Conservation (phyloP, 2,797 vertebrate species). For the Dendrocincla tyrannina region DNA sequence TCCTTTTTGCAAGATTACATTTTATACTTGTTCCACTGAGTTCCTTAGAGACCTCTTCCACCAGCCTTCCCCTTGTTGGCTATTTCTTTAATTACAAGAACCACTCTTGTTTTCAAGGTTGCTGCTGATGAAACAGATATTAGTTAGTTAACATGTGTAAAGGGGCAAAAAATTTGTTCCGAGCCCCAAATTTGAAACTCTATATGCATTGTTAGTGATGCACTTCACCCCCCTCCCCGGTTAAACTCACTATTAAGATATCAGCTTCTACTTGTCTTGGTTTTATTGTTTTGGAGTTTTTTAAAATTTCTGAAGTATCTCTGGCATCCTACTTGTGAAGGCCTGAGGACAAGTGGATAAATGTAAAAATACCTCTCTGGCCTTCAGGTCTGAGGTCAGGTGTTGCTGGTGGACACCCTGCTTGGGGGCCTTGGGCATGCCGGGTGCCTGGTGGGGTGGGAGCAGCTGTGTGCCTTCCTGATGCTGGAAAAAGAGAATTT, state of each 20-base stretch:
- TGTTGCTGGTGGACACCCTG: background rate
- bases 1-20: background rate
- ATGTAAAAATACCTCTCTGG: background rate
- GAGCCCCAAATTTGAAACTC: background rate
- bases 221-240: background rate
- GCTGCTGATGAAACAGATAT: background rate
- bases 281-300: background rate
- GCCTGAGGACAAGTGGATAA: background rate
- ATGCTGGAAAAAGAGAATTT: background rate
- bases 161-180: background rate
- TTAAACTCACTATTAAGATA: background rate
- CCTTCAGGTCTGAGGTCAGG: background rate
- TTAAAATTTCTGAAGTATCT: background rate
- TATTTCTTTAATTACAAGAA: background rate
- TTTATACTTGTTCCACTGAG: background rate
- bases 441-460: rapidly evolving
- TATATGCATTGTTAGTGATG: background rate
- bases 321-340: background rate
- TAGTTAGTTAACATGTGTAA: background rate
- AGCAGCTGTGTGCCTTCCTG: background rate
- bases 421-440: background rate
- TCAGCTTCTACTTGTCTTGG: background rate
- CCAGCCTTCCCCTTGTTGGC: background rate
- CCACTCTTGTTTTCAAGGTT: background rate
- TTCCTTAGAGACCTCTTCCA: background rate